Evolutionary conservation across 1,140 invertebrate genomes (phyloP), one percentile per base, ranked within the genome.

Genomic region (Leguminivora glycinivorella): DNA sequence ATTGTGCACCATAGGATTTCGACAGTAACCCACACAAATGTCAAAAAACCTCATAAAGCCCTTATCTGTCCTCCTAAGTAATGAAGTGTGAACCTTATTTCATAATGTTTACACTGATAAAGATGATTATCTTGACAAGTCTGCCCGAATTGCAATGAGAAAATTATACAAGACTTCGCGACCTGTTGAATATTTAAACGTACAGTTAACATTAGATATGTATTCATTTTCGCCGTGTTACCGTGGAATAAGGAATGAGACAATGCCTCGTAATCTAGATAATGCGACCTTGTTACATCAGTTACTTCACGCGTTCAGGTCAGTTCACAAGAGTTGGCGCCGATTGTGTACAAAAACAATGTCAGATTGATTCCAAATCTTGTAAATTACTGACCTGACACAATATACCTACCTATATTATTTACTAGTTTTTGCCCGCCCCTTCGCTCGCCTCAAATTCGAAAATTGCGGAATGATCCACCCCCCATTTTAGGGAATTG

Each of bases 261-360:
- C 47, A 52, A 52, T 52, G 47, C 9, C 14, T 22, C 19, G 19
- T 52, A 52, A 52, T 19, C 17, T 22, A 52, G 19, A 52, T 52
- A 52, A 52, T 22, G 19, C 47, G 47, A 52, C 47, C 47, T 52
- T 52, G 47, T 52, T 52, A 22, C 47, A 52, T 22, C 47, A 52
- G 47, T 22, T 22, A 22, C 47, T 52, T 52, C 19, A 22, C 47
- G 47, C 14, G 47, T 52, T 52, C 40, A 43, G 40, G n/a, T 43
- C 40, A 52, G 47, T 10, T 52, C 17, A 52, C 19, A 22, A 43
- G 40, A 43, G 40, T 1, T 17, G n/a, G 40, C n/a, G n/a, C 40
- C 40, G 40, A 43, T 43, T 17, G 40, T 43, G 40, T 43, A 0
- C 17, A 43, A 1, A 38, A 43, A 43, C 40, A 43, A 5, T 17